Evolutionary conservation across 2,888 invertebrate genomes (phyloP).

Genomic region (Acleris laterana): DNA sequence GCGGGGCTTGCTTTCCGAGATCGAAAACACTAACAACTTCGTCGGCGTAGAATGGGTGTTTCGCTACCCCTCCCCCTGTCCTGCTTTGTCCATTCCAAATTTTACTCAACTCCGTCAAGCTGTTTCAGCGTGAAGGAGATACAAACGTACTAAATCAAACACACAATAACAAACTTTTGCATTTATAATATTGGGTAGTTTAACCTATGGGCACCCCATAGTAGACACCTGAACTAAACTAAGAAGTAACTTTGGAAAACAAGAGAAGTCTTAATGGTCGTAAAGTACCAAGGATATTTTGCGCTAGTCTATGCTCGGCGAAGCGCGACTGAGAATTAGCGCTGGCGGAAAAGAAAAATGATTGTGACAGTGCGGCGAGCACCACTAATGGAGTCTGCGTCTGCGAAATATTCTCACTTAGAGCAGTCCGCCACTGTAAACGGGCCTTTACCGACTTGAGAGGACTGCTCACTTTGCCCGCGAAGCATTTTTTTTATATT

Average conservation of each 20-base stretch:
- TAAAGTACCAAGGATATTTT: constrained; percentile 58
- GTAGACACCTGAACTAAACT: no score
- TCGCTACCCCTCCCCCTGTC: no score
- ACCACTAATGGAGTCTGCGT: constrained; percentile 82
- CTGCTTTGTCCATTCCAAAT: no score
- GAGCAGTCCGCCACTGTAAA: constrained; percentile 49
- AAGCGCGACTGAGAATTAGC: constrained; percentile 82
- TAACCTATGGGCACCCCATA: no score
- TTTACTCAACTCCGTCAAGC: no score
- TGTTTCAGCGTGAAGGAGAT: no score
- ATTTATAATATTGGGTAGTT: no score
- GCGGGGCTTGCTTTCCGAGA: no score
- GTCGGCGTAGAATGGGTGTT: no score
- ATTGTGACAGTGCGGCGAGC: constrained; percentile 84
- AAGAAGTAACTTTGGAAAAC: neutral
- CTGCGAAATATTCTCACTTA: constrained; percentile 80
- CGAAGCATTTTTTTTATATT: constrained; percentile 28
- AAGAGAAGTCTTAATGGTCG: neutral
- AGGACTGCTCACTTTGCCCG: constrained; percentile 18
- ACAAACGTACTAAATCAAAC: no score
- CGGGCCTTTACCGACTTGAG: constrained; percentile 42
- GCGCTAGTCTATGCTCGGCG: constrained; percentile 61
- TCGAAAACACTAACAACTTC: no score
- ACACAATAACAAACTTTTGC: no score
- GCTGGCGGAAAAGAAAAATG: constrained; percentile 83